phyloP scores from a whole-genome alignment of 2,797 vertebrate species.

The Hoplostethus atlanticus region DNA sequence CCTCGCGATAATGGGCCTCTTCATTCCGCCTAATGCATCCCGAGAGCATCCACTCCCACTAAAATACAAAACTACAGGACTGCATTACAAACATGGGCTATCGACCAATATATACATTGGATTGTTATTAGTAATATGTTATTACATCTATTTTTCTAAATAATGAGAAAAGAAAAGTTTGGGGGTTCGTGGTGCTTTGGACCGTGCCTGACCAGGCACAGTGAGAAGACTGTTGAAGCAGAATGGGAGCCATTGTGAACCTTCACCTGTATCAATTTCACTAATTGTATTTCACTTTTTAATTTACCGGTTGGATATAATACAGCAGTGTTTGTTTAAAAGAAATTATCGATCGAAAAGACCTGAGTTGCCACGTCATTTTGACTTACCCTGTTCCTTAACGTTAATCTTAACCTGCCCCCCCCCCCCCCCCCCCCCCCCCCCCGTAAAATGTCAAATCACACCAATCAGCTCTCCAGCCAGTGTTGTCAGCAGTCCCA shows the following conservation, averaged over 20 bases:
- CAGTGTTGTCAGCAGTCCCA: conserved; percentile 1
- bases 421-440: too few species aligned
- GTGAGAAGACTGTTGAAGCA: conserved; percentile 15
- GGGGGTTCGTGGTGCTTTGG: conserved; percentile 12
- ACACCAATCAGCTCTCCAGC: conserved; percentile 16
- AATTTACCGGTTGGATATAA: conserved; percentile 16
- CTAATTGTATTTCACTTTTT: conserved; percentile 34
- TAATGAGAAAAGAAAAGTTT: neutral
- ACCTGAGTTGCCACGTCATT: neutral
- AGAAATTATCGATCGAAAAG: neutral
- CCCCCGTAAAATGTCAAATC: neutral
- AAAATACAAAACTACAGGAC: too few species aligned
- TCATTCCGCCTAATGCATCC: neutral
- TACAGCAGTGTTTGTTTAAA: conserved; percentile 1
- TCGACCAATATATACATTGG: too few species aligned
- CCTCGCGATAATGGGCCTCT: neutral
- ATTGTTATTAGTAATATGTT: too few species aligned
- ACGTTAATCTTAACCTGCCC: too few species aligned
- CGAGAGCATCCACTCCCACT: too few species aligned
- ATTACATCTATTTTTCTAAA: too few species aligned
- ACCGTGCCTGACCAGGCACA: conserved; percentile 11
- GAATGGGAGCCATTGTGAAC: conserved; percentile 57
- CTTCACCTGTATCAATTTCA: conserved; percentile 51
- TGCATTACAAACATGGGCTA: too few species aligned
- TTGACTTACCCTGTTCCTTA: neutral